These are phyloP conservation scores for Acrobasis consociella DNA, from an alignment of 2,888 invertebrate species.

Conservation along the genomic window DNA sequence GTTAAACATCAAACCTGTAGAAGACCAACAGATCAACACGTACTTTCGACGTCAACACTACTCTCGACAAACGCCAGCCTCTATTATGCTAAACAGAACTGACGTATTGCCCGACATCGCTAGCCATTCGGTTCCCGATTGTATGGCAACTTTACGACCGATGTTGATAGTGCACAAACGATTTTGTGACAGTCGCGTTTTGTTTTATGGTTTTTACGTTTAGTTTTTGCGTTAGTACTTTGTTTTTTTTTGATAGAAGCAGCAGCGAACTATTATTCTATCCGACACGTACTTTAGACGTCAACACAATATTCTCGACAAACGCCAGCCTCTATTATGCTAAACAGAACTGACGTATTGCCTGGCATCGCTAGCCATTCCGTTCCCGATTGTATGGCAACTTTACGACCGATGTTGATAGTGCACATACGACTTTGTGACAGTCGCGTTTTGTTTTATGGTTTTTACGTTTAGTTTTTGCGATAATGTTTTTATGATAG, in stretches of 20 bases:
- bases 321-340: constrained; percentile 14
- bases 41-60: constrained; percentile 1
- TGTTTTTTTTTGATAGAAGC: neutral
- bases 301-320: constrained; percentile 11
- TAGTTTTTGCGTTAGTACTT: neutral
- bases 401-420: constrained; percentile 16
- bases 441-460: neutral
- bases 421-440: too few relatives aligned
- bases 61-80: constrained; percentile 10
- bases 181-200: neutral
- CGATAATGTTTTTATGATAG: too few relatives aligned
- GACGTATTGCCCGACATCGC: constrained; percentile 6
- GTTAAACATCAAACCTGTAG: neutral
- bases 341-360: constrained; percentile 15
- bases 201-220: neutral
- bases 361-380: neutral
- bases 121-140: neutral
- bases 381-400: too few relatives aligned
- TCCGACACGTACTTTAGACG: constrained; percentile 1
- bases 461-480: neutral
- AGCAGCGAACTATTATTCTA: too few relatives aligned
- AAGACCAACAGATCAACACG: constrained; percentile 7
- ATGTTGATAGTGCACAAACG: constrained; percentile 2
- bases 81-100: constrained; percentile 16
- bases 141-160: constrained; percentile 15